Evolutionary conservation across 2,797 vertebrate species (phyloP).

Genomic region (Hippocampus kuda): DNA sequence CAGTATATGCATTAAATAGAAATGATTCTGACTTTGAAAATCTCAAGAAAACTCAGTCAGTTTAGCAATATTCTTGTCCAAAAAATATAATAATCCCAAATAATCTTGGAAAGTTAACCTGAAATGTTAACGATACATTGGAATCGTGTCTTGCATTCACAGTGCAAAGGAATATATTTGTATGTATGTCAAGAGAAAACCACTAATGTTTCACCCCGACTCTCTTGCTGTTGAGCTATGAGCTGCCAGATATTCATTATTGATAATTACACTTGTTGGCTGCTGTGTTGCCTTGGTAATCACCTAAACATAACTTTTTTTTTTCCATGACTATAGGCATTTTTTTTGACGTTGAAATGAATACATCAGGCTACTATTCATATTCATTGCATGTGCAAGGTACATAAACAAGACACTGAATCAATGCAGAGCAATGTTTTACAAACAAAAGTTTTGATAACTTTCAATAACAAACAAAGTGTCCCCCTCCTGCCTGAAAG

Average conservation of each 20-base stretch:
- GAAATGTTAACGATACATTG: not conserved
- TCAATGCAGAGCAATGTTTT: not conserved
- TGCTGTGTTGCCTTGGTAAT: constrained; percentile 35
- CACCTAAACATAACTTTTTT: constrained; percentile 33
- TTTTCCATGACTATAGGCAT: not conserved
- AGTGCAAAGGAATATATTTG: constrained; percentile 21
- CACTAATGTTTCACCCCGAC: constrained; percentile 17
- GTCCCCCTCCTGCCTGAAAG: too few species aligned
- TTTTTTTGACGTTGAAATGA: not conserved
- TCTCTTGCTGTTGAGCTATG: constrained; percentile 35
- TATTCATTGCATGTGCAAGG: not conserved
- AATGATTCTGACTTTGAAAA: constrained; percentile 27
- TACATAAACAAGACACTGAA: not conserved
- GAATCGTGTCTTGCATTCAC: not conserved
- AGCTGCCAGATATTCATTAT: constrained; percentile 49
- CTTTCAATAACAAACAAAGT: not conserved
- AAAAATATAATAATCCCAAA: not conserved
- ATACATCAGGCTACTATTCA: not conserved
- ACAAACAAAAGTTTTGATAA: not conserved
- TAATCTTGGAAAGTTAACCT: not conserved
- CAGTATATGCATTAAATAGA: constrained; percentile 6
- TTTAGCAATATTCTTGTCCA: not conserved
- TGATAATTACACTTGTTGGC: constrained; percentile 37
- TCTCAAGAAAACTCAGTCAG: not conserved
- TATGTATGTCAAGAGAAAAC: constrained; percentile 26